phyloP scores from a whole-genome alignment of 2,888 invertebrate species.

The Ophonus ardosiacus region DNA sequence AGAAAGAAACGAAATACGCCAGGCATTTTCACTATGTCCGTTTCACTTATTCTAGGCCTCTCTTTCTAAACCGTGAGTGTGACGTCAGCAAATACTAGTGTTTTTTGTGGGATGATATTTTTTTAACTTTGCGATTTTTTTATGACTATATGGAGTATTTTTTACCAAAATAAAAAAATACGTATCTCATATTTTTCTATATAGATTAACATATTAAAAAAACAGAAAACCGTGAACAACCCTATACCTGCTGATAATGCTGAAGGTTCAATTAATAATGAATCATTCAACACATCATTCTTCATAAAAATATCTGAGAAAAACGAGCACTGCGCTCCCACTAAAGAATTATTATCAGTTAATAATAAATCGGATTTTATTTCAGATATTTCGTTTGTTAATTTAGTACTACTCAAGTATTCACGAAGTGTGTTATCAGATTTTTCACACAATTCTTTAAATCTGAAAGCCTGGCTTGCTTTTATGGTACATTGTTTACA shows the following conservation, averaged over 20 bases:
- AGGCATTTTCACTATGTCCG: too few species aligned
- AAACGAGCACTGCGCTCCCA: slow-evolving; percentile 44
- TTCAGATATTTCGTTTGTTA: slow-evolving; percentile 61
- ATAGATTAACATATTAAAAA: too few species aligned
- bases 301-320: slow-evolving; percentile 56
- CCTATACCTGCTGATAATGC: slow-evolving; percentile 47
- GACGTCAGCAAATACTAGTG: too few species aligned
- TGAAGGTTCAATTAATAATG: slow-evolving; percentile 45
- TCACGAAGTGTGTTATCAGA: slow-evolving; percentile 73
- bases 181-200: too few species aligned
- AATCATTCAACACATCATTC: slow-evolving; percentile 40
- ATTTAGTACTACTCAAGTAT: slow-evolving; percentile 71
- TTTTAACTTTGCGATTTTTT: too few species aligned
- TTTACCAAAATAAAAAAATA: too few species aligned
- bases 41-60: too few species aligned
- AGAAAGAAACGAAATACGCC: too few species aligned
- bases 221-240: too few species aligned
- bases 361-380: slow-evolving; percentile 49
- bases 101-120: too few species aligned
- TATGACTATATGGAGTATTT: too few species aligned
- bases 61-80: too few species aligned
- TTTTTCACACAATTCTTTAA: slow-evolving; percentile 74
- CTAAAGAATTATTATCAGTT: slow-evolving; percentile 46
- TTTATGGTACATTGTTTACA: slow-evolving; percentile 74
- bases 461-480: slow-evolving; percentile 73